These are phyloP conservation scores for Motacilla alba DNA, from an alignment of 2,113 vertebrate species.

Conservation along the genomic window DNA sequence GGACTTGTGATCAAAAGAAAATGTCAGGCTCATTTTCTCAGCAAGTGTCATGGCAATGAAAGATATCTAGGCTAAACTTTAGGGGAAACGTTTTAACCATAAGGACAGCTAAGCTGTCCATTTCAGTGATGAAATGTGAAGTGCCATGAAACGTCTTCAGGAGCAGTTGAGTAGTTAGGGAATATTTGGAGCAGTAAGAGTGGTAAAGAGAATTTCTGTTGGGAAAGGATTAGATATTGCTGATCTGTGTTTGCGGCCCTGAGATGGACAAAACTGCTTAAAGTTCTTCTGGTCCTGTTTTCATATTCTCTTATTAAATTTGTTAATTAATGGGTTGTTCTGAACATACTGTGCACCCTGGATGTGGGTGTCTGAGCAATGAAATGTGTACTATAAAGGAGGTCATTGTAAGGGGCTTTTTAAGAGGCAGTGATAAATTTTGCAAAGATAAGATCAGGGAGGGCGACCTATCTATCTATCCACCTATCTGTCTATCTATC, in stretches of 20 bases:
- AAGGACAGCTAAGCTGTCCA: background rate
- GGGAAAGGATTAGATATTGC: background rate
- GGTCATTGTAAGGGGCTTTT: background rate
- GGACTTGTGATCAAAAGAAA: constrained; percentile 37
- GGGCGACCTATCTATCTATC: accelerated
- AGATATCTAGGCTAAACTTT: background rate
- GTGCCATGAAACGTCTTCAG: background rate
- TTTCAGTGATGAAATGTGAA: background rate
- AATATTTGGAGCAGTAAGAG: background rate
- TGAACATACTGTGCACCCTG: background rate
- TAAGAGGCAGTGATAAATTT: background rate
- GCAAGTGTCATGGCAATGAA: background rate
- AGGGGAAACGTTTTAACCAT: background rate
- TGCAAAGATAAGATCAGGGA: background rate
- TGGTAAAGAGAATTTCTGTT: background rate
- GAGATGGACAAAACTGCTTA: background rate
- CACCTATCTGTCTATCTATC: accelerated
- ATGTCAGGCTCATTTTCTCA: constrained; percentile 31
- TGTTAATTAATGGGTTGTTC: background rate
- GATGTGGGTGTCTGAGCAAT: background rate
- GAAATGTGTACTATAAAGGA: background rate
- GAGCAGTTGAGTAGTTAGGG: background rate
- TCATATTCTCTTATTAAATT: background rate
- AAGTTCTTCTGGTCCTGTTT: background rate
- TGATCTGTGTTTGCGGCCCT: background rate